phyloP scores from a whole-genome alignment of 1,140 invertebrate species.

The Solenopsis invicta region DNA sequence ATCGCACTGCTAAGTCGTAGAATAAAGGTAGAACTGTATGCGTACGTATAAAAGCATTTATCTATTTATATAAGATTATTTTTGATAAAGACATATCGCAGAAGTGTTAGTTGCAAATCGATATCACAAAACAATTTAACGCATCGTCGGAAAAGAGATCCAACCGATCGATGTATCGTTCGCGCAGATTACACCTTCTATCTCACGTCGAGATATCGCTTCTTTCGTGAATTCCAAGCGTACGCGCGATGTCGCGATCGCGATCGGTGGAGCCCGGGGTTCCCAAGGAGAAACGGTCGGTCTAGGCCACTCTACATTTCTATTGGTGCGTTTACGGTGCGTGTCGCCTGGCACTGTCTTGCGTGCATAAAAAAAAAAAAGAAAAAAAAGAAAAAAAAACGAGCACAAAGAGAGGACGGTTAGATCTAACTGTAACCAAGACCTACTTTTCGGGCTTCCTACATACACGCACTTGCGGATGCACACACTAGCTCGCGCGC shows the following conservation, averaged over 20 bases:
- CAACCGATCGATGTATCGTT: neutral
- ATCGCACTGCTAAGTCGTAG: neutral
- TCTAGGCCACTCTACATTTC: neutral
- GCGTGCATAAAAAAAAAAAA: conserved; percentile 48
- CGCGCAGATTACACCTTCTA: neutral
- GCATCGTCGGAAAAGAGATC: neutral
- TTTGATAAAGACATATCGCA: neutral
- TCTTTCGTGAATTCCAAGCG: conserved; percentile 12
- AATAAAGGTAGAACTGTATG: neutral
- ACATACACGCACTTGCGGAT: neutral
- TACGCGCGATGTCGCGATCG: neutral
- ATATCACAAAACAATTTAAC: conserved; percentile 16
- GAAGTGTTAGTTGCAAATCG: conserved; percentile 3
- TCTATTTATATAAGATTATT: conserved; percentile 30
- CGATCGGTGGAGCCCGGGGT: neutral
- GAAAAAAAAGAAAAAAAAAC: neutral
- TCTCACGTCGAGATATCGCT: neutral
- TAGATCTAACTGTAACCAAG: conserved; percentile 86
- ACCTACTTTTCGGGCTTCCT: conserved; percentile 81
- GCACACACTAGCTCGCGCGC: neutral
- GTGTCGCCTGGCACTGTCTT: neutral
- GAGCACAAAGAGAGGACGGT: conserved; percentile 77
- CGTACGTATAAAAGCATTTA: neutral
- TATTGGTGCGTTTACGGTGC: neutral
- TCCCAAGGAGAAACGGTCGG: neutral